These are phyloP conservation scores for Andrena hattorfiana DNA, from an alignment of 2,888 invertebrate species.

Conservation along the genomic window DNA sequence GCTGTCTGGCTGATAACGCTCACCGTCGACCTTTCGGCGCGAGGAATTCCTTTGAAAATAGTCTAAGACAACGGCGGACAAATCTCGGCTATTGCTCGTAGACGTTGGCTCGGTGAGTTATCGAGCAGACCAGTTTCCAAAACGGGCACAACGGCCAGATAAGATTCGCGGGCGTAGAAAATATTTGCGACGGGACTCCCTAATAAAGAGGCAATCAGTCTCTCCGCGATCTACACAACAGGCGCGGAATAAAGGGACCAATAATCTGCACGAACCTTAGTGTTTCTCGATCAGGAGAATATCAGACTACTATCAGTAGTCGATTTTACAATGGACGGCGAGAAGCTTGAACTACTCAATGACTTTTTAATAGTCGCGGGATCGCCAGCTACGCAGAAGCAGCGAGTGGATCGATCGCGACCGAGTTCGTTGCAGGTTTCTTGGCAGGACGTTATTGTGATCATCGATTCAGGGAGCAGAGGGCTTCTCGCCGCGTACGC, in stretches of 20 bases:
- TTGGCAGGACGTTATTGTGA: neutral
- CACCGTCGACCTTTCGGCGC: constrained; percentile 2
- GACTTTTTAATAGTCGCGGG: no score
- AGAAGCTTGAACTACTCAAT: no score
- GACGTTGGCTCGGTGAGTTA: constrained; percentile 3
- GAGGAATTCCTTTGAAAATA: neutral
- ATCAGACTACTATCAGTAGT: no score
- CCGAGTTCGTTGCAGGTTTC: neutral
- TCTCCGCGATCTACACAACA: neutral
- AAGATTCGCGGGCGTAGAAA: neutral
- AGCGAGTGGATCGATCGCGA: neutral
- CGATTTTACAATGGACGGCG: no score
- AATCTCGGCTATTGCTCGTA: constrained; percentile 11
- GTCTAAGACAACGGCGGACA: neutral
- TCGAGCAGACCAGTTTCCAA: neutral
- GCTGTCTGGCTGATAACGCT: constrained; percentile 7
- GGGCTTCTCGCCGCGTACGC: constrained; percentile 48
- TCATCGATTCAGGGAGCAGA: constrained; percentile 6
- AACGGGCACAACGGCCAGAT: neutral
- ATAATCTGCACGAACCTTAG: no score
- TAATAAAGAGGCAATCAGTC: constrained; percentile 1
- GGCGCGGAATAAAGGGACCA: no score
- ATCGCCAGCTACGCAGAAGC: no score
- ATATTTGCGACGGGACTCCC: neutral
- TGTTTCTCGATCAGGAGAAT: no score